Percentiles rank a stretch among this genome's conserved stretches.
Conservation (phyloP, 2,888 invertebrate species). For the Choreutis nemorana region DNA sequence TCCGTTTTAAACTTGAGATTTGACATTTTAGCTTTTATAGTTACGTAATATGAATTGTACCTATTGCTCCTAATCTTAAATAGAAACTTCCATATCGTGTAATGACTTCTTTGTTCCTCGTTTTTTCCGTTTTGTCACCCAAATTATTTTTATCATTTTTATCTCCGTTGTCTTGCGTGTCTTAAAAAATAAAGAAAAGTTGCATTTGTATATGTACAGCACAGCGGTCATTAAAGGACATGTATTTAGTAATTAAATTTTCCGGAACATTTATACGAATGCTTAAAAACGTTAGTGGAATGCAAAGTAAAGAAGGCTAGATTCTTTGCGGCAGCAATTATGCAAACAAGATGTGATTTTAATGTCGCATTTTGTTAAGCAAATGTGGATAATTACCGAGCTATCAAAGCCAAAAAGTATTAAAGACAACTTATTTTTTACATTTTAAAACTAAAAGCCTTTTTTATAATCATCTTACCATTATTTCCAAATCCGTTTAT, state of each 20-base stretch:
- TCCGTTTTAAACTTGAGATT: too few relatives aligned
- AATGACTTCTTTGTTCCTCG: constrained; percentile 42
- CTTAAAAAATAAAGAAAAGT: constrained; percentile 24
- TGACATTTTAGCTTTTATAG: too few relatives aligned
- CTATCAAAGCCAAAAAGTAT: neutral
- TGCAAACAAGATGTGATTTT: constrained; percentile 64
- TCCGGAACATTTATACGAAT: constrained; percentile 38
- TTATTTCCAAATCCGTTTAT: constrained; percentile 59
- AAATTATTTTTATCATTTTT: constrained; percentile 35
- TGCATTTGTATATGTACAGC: neutral
- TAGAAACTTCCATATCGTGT: constrained; percentile 85
- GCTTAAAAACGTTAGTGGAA: constrained; percentile 42
- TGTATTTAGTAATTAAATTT: constrained; percentile 23
- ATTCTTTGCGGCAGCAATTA: constrained; percentile 54
- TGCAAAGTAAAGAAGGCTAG: constrained; percentile 50
- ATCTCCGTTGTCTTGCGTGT: constrained; percentile 39
- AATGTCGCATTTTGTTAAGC: constrained; percentile 62
- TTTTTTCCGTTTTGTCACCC: constrained; percentile 23
- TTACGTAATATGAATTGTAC: constrained; percentile 35
- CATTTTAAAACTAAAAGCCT: too few relatives aligned
- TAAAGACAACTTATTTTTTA: too few relatives aligned
- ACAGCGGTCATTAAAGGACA: constrained; percentile 21
- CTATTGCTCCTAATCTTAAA: constrained; percentile 83
- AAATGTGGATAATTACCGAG: constrained; percentile 51
- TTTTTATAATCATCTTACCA: too few relatives aligned